Conservation (phyloP, 2,888 invertebrate genomes). For the Leptura quadrifasciata region DNA sequence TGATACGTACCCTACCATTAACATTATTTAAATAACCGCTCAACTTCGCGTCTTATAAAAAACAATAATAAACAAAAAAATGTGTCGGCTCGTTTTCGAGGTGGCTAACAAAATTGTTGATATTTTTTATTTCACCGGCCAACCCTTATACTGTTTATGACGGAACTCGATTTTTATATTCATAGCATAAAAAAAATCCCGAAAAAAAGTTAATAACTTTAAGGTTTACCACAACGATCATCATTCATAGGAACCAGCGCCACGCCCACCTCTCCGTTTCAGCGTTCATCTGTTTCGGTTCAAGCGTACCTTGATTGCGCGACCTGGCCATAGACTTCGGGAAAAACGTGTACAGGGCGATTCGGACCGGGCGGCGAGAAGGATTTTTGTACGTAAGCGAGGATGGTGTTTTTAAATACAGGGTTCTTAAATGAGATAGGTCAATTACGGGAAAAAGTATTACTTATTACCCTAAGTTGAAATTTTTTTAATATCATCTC, state of each 20-base stretch:
- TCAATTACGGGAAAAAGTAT: no score
- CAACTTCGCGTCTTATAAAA: slow-evolving; percentile 1
- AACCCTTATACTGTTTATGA: slow-evolving; percentile 53
- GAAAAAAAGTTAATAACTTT: slow-evolving; percentile 62
- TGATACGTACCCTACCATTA: not conserved
- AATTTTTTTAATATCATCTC: no score
- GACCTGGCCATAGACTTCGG: slow-evolving; percentile 20
- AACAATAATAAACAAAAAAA: slow-evolving; percentile 25
- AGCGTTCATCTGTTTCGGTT: slow-evolving; percentile 53
- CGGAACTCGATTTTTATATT: slow-evolving; percentile 54
- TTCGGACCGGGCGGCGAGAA: not conserved
- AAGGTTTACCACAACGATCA: slow-evolving; percentile 54
- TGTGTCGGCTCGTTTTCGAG: slow-evolving; percentile 15
- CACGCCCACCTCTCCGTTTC: slow-evolving; percentile 56
- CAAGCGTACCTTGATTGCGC: slow-evolving; percentile 51
- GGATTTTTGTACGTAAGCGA: no score
- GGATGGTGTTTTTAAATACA: no score
- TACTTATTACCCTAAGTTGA: no score
- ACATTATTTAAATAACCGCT: slow-evolving; percentile 3
- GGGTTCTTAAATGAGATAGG: no score
- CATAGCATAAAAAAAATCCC: slow-evolving; percentile 50
- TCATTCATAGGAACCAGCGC: slow-evolving; percentile 57
- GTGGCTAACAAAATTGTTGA: slow-evolving; percentile 39
- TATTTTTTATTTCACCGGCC: slow-evolving; percentile 41
- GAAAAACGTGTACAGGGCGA: slow-evolving; percentile 30